Evolutionary conservation across 2,113 vertebrate species (phyloP).

Genomic region (Tachysurus vachellii): DNA sequence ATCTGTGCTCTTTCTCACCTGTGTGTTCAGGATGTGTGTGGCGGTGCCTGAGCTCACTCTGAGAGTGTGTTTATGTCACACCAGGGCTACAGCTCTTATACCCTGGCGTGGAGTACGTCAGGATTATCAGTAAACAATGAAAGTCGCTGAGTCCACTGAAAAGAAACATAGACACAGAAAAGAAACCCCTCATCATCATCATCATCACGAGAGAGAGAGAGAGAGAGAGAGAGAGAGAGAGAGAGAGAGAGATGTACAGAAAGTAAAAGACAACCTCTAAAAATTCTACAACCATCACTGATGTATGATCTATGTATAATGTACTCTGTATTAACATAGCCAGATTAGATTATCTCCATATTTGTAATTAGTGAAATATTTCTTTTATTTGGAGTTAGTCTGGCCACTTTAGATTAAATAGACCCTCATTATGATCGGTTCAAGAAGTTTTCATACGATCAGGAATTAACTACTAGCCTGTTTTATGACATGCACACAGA

Average conservation of each 20-base stretch:
- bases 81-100: constrained; percentile 69
- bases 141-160: constrained; percentile 68
- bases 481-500: neutral
- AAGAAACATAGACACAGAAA: constrained; percentile 66
- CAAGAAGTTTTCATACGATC: neutral
- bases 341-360: neutral
- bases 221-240: neutral
- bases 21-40: constrained; percentile 65
- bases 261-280: neutral
- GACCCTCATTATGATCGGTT: neutral
- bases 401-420: neutral
- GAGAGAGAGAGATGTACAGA: neutral
- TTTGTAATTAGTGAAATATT: neutral
- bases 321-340: neutral
- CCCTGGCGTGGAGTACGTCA: constrained; percentile 70
- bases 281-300: neutral
- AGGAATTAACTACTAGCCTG: neutral
- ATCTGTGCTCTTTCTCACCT: constrained; percentile 40
- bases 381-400: neutral
- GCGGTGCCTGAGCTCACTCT: constrained; percentile 67
- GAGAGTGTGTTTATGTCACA: constrained; percentile 67
- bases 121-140: constrained; percentile 73
- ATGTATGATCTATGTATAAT: neutral
- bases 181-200: constrained; percentile 74
- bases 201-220: constrained; percentile 27